Evolutionary conservation across 2,888 invertebrate genomes (phyloP), one percentile per base, ranked within the genome.

Genomic region (Sericinus montela): DNA sequence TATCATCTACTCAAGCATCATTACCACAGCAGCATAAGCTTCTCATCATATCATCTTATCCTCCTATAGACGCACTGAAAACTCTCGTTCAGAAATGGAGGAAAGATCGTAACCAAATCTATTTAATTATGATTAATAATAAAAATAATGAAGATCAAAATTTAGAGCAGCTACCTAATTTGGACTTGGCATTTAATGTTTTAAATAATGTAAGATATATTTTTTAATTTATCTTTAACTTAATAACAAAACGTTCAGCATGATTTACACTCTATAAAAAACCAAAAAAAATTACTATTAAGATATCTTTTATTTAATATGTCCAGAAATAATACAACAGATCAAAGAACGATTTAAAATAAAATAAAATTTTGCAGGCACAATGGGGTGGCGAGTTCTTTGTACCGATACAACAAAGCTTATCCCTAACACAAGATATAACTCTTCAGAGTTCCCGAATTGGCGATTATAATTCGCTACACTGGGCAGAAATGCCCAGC

Each of bases 401-500:
- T 37, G 45, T 66, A n/a, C 64, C 69, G 0, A 35, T 58, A 6
- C 28, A 58, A 19, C 59, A 60, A 25, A 52, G 37, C 7, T 42
- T 47, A n/a, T 38, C 38, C 32, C n/a, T 34, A 51, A 34, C 40
- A 8, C 19, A 30, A 42, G 34, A 46, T 8, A 50, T 66, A 5
- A 47, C 56, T 3, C 55, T 75, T 2, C 56, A 62, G 38, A 67
- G 49, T 45, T 48, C 44, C n/a, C 56, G 35, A 10, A 52, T 56
- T 42, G 76, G 77, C 9, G 59, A 75, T 23, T 34, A 77, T 0
- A 56, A 69, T 1, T 67, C 78, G 0, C 48, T 80, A 11, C 53
- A 64, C 1, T 80, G 80, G 80, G 55, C 69, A 5, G 68, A 75
- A 56, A 56, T 56, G 13, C 48, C 56, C 0, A 50, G 60, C 35